phyloP scores from a whole-genome alignment of 2,888 invertebrate species.

The Abscondita cerata region DNA sequence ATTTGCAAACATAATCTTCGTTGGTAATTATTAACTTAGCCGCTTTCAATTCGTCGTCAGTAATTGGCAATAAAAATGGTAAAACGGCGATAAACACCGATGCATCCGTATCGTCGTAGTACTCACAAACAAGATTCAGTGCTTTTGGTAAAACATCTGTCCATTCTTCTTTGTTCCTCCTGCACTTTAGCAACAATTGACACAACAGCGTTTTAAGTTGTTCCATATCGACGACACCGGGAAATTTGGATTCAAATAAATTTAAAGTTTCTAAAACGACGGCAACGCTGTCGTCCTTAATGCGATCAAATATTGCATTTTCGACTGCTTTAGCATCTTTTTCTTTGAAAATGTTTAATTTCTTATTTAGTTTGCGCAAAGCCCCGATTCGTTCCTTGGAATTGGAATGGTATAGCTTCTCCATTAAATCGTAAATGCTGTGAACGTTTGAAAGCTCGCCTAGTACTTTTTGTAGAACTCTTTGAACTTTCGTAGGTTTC shows the following conservation, averaged over 20 bases:
- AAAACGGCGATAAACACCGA: slow-evolving; percentile 66
- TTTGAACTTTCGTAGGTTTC: slow-evolving; percentile 25
- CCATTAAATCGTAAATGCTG: slow-evolving; percentile 62
- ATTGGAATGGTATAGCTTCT: slow-evolving; percentile 77
- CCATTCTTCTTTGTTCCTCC: slow-evolving; percentile 53
- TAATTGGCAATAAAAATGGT: slow-evolving; percentile 68
- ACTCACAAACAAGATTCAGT: slow-evolving; percentile 42
- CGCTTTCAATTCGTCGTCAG: slow-evolving; percentile 55
- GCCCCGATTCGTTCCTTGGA: slow-evolving; percentile 71
- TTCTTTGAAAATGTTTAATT: slow-evolving; percentile 60
- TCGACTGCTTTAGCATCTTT: slow-evolving; percentile 68
- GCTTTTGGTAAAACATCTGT: slow-evolving; percentile 51
- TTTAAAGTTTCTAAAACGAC: slow-evolving; percentile 67
- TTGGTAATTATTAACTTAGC: slow-evolving; percentile 59
- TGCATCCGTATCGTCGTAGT: slow-evolving; percentile 60
- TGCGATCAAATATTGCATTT: slow-evolving; percentile 68
- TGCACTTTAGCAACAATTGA: too few species aligned
- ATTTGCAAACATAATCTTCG: too few species aligned
- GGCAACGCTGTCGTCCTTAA: slow-evolving; percentile 70
- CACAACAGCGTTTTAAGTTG: slow-evolving; percentile 61
- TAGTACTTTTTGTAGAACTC: slow-evolving; percentile 47
- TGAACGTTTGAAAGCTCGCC: slow-evolving; percentile 41
- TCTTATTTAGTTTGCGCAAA: slow-evolving; percentile 67
- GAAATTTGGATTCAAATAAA: slow-evolving; percentile 21
- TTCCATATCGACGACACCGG: slow-evolving; percentile 31